A percentile compares a stretch with the other conserved stretches of the same genome.
phyloP scores from a whole-genome alignment of 2,113 vertebrate species.

The Xerus inauris region DNA sequence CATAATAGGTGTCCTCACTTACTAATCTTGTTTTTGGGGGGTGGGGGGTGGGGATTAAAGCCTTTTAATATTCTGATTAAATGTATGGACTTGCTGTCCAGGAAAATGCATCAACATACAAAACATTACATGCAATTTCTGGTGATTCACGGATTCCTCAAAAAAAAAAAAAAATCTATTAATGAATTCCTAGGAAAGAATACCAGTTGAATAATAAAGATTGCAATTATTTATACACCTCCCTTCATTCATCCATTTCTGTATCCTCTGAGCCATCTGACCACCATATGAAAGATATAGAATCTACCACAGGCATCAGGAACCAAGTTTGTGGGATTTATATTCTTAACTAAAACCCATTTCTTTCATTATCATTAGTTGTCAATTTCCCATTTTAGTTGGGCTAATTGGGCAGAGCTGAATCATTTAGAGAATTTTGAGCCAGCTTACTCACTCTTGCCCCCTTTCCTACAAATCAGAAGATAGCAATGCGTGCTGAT shows the following conservation, averaged over 20 bases:
- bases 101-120: not conserved
- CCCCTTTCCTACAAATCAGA: constrained; percentile 65
- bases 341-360: constrained; percentile 44
- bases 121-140: constrained; percentile 17
- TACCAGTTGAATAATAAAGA: not conserved
- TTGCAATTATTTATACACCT: not conserved
- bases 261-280: constrained; percentile 34
- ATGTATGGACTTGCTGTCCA: not conserved
- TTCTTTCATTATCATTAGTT: constrained; percentile 56
- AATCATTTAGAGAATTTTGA: constrained; percentile 45
- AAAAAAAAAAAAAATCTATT: not conserved
- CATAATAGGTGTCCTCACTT: constrained; percentile 42
- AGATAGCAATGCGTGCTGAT: constrained; percentile 33
- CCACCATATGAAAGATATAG: not conserved
- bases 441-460: constrained; percentile 39
- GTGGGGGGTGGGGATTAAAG: too few species aligned
- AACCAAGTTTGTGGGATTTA: constrained; percentile 42
- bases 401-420: constrained; percentile 58
- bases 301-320: not conserved
- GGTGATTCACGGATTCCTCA: constrained; percentile 6
- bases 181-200: constrained; percentile 10
- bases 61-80: constrained; percentile 26
- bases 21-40: not conserved
- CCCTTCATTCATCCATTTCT: not conserved
- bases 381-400: constrained; percentile 57